Evolutionary conservation across 2,113 vertebrate genomes (phyloP).

Genomic region (Platysternon megacephalum): DNA sequence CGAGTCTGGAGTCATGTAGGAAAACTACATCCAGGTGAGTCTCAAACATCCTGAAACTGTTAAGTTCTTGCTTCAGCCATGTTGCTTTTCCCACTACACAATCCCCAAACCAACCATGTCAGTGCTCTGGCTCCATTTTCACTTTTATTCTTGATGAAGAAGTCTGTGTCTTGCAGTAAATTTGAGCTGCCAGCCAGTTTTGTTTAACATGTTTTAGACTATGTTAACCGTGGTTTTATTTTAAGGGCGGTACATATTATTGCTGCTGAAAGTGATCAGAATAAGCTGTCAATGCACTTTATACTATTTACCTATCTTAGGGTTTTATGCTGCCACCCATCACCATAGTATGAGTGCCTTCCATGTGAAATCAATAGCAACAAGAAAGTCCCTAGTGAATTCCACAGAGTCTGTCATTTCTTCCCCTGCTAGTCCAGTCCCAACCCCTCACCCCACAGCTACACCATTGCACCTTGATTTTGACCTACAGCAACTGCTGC

Average conservation of each 20-base stretch:
- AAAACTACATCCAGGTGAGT: neutral
- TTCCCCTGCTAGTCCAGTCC: neutral
- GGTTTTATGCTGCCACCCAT: slow-evolving; percentile 45
- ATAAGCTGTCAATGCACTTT: slow-evolving; percentile 48
- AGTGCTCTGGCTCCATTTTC: slow-evolving; percentile 14
- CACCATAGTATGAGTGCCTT: slow-evolving; percentile 42
- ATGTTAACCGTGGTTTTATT: neutral
- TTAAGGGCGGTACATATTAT: slow-evolving; percentile 54
- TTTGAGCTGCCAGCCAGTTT: neutral
- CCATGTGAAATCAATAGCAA: slow-evolving; percentile 49
- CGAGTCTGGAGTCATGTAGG: neutral
- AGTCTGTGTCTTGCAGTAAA: neutral
- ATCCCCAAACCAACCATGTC: neutral
- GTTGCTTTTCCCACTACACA: rapidly evolving
- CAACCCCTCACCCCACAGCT: neutral
- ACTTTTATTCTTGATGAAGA: neutral
- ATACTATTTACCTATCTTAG: neutral
- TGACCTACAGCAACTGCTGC: slow-evolving; percentile 11
- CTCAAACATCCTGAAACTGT: neutral
- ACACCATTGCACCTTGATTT: neutral
- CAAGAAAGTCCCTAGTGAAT: slow-evolving; percentile 41
- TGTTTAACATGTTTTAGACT: neutral
- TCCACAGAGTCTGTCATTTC: neutral
- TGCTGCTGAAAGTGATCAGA: slow-evolving; percentile 47
- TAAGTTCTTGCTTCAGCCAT: neutral